Base-by-base conservation (phyloP, 1,140 invertebrate species). In the Colletes latitarsis region DNA sequence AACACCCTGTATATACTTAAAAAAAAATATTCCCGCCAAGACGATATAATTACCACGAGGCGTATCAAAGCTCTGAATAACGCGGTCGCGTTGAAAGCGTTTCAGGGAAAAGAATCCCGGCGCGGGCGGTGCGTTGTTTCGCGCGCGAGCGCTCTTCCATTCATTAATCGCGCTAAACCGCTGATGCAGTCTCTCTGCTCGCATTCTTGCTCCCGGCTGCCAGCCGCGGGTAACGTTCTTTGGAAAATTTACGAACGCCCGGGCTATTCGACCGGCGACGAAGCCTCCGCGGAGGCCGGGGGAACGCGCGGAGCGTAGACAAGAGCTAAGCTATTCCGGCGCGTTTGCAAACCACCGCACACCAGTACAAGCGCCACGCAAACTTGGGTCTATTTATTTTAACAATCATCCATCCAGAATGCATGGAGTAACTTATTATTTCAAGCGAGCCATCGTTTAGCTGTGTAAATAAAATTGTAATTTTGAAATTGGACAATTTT, bases 311-410 rank as follows among this genome's bases (percentile, higher is more conserved):
- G 12, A 41, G 39, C n/a, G 64, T 30, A 39, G 55, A 62, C 43
- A 71, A 64, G 49, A 17, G 57, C 76, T 12, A 69, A 21, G 58
- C 71, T 68, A 78, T 63, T 78, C 41, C 58, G 41, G 49, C 63
- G n/a, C 62, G 58, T 64, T 55, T n/a, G n/a, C n/a, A n/a, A n/a
- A n/a, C n/a, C n/a, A n/a, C n/a, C n/a, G n/a, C n/a, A n/a, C n/a
- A n/a, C n/a, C n/a, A n/a, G n/a, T n/a, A n/a, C n/a, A 30, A 30
- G 30, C 30, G 30, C 30, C 30, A 30, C 30, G 30, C 30, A 30
- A 30, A 30, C 30, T 30, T 30, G 1, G 1, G 1, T 30, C 30
- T 30, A 30, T 30, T 30, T 30, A 30, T 30, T 30, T 30, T 30
- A 30, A 30, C 30, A 30, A 30, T 30, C 30, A 30, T 30, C 2